Percentiles rank a stretch among this genome's conserved stretches.
phyloP scores from a whole-genome alignment of 2,797 vertebrate species.

The Nasua narica region DNA sequence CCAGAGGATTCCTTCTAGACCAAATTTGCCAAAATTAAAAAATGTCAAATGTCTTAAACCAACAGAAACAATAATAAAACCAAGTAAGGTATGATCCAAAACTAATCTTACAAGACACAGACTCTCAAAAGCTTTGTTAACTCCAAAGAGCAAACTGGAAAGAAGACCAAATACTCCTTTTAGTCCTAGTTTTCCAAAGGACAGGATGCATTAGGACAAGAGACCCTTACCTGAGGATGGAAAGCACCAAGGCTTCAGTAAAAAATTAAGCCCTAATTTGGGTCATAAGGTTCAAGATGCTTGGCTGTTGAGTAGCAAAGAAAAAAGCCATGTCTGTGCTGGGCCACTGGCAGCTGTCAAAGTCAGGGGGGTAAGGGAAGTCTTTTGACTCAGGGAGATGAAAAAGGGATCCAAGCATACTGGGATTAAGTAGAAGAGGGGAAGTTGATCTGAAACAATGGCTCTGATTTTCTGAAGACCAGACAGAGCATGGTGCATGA shows the following conservation, averaged over 20 bases:
- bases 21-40: neutral
- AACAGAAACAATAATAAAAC: conserved; percentile 28
- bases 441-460: neutral
- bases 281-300: neutral
- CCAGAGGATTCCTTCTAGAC: neutral
- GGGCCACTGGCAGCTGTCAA: neutral
- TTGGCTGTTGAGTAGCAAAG: neutral
- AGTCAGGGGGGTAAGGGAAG: neutral
- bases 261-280: neutral
- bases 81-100: neutral
- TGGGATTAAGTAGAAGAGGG: neutral
- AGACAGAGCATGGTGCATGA: neutral
- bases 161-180: neutral
- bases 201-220: neutral
- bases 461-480: neutral
- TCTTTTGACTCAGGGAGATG: neutral
- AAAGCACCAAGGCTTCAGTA: neutral
- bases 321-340: neutral
- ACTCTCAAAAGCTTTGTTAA: neutral
- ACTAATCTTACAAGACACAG: neutral
- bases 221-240: neutral
- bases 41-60: neutral
- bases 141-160: neutral
- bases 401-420: neutral
- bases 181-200: neutral